These are phyloP conservation scores for Eptatretus atami DNA, from an alignment of 2,797 vertebrate genomes.

Conservation along the genomic window DNA sequence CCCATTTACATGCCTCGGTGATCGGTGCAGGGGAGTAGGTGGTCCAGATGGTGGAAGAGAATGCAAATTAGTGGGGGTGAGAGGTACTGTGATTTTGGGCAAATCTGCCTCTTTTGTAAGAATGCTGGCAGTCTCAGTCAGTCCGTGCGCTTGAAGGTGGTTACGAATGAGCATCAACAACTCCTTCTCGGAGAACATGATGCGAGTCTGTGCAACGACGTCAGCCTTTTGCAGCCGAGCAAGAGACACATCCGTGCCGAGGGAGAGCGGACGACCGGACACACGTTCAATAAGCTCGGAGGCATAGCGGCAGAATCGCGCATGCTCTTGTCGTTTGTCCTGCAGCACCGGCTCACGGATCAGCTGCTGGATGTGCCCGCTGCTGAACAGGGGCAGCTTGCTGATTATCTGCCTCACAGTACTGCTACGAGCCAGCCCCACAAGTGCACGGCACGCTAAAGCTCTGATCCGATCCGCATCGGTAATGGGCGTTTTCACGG, in stretches of 20 bases:
- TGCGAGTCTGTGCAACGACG: conserved; percentile 79
- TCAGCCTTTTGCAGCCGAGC: conserved; percentile 73
- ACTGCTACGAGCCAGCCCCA: conserved; percentile 59
- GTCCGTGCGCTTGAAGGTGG: conserved; percentile 77
- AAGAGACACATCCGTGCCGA: conserved; percentile 73
- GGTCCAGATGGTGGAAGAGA: conserved; percentile 28
- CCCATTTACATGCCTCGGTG: conserved; percentile 58
- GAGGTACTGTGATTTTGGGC: conserved; percentile 44
- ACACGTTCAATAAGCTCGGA: conserved; percentile 80
- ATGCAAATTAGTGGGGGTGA: conserved; percentile 16
- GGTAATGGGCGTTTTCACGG: conserved; percentile 89
- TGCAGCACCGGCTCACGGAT: conserved; percentile 96
- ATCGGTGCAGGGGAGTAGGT: conserved; percentile 37
- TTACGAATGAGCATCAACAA: conserved; percentile 74
- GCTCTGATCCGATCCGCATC: conserved; percentile 92
- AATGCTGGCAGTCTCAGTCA: conserved; percentile 43
- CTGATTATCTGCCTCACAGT: conserved; percentile 85
- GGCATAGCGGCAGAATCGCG: conserved; percentile 84
- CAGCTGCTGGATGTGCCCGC: conserved; percentile 87
- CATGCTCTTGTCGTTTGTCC: conserved; percentile 89
- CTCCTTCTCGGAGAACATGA: conserved; percentile 84
- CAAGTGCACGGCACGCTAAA: conserved; percentile 65
- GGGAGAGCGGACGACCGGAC: conserved; percentile 65
- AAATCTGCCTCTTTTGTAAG: conserved; percentile 82
- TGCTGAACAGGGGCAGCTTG: conserved; percentile 88